These are phyloP conservation scores for Cuculus canorus DNA, from an alignment of 2,797 vertebrate species.

Conservation along the genomic window DNA sequence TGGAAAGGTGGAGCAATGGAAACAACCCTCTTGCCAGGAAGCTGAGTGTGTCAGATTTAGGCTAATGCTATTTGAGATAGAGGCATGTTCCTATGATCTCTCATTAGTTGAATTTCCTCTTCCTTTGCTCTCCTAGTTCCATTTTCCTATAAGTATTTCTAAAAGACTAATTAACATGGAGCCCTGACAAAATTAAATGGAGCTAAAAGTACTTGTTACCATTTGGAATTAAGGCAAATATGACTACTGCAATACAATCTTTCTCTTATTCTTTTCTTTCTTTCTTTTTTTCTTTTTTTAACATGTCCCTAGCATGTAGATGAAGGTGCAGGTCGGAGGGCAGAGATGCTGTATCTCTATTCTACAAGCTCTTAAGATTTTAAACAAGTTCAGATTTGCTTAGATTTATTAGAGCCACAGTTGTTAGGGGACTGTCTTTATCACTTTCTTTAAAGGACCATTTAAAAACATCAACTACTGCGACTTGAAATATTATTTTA, in stretches of 20 bases:
- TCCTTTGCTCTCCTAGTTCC: not conserved
- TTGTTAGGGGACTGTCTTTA: not conserved
- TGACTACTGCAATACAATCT: not conserved
- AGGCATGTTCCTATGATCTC: not conserved
- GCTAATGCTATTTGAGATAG: not conserved
- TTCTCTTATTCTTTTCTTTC: rapidly evolving
- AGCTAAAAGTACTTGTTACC: not conserved
- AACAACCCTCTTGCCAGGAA: not conserved
- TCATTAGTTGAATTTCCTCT: not conserved
- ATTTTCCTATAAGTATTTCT: not conserved
- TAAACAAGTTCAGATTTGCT: not conserved
- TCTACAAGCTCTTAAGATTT: not conserved
- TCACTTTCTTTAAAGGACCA: not conserved
- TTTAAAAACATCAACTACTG: not conserved
- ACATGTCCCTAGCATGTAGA: not conserved
- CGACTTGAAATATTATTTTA: not conserved
- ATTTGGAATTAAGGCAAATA: not conserved
- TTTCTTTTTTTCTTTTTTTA: not conserved
- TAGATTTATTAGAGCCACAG: not conserved
- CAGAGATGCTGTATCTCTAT: not conserved
- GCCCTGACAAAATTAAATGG: not conserved
- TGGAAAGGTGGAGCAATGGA: not conserved
- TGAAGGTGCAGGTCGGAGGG: not conserved
- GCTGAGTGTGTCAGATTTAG: not conserved
- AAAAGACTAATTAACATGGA: not conserved